Conservation (phyloP, 2,797 vertebrate genomes). For the Tangara arthus region DNA sequence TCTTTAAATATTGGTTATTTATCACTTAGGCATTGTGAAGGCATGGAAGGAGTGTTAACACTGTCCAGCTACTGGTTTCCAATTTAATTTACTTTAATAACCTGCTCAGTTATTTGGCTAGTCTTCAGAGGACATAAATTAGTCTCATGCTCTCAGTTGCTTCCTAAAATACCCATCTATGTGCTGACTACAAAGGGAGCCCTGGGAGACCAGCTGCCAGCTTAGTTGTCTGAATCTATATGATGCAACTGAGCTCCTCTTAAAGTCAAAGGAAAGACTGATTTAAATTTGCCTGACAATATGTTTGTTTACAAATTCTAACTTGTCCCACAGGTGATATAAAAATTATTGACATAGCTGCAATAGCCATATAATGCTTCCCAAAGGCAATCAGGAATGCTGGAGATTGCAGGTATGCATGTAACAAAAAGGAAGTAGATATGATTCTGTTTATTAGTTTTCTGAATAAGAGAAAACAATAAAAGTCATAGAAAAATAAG, state of each 20-base stretch:
- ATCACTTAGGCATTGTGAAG: not conserved
- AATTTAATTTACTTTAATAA: constrained; percentile 7
- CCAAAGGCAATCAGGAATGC: not conserved
- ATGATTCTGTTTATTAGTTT: not conserved
- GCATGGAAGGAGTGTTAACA: not conserved
- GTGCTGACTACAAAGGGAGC: not conserved
- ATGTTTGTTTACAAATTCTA: constrained; percentile 43
- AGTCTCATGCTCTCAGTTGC: not conserved
- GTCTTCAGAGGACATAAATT: not conserved
- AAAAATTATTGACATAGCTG: constrained; percentile 12
- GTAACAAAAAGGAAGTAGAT: not conserved
- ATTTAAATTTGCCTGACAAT: not conserved
- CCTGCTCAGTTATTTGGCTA: not conserved
- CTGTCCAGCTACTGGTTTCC: not conserved
- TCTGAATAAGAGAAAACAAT: not conserved
- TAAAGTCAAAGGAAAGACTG: not conserved
- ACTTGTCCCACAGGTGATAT: not conserved
- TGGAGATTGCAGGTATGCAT: not conserved
- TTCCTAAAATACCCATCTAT: not conserved
- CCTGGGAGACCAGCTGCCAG: not conserved
- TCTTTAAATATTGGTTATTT: not conserved
- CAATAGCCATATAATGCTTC: not conserved
- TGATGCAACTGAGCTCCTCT: not conserved
- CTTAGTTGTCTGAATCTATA: not conserved
- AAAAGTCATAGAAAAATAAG: not conserved